Base-by-base conservation (phyloP, 2,113 vertebrate genomes). In the Gallinago paraguaiae region DNA sequence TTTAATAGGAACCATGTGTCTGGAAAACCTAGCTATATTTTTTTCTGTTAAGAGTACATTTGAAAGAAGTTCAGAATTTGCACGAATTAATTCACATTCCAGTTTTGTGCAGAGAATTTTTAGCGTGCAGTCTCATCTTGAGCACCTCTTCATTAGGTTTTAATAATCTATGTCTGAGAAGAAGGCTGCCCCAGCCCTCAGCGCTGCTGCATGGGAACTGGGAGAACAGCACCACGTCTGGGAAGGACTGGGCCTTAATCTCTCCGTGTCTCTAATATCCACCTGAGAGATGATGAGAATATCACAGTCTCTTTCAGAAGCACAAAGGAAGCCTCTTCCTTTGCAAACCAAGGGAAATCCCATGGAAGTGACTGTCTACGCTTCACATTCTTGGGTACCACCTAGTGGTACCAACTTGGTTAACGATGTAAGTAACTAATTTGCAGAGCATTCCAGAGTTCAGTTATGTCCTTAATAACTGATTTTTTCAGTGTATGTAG, bases 321-420 rank as follows among this genome's bases (percentile, higher is more conserved):
- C 33, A 39, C 86, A 23, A 76, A 39, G 48, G 37, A 88, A 91
- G 17, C 25, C 27, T 60, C 48, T 84, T 78, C 11, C 48, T 22
- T 72, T 64, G 48, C 35, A 68, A 51, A 91, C 56, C 10, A 10
- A 35, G 17, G 39, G 57, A 53, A 69, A 74, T 54, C 5, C 10
- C 70, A 13, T 16, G 68, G 20, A 70, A 93, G 53, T 17, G 48
- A 6, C 16, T 48, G 30, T 6, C 61, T 82, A 37, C 20, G 91
- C 95, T 87, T 92, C 84, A 35, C 31, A 97, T 95, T 95, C 96
- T 97, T 97, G 95, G 86, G 70, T 96, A 93, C 96, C 93, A 93
- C 95, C 96, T 97, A 95, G 93, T 95, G 95, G 94, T 83, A 95
- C 74, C 81, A 68, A 2, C 48, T 64, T 35, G 54, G 77, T 89